phyloP scores from a whole-genome alignment of 2,888 invertebrate species.

The Drosophila paracracens region DNA sequence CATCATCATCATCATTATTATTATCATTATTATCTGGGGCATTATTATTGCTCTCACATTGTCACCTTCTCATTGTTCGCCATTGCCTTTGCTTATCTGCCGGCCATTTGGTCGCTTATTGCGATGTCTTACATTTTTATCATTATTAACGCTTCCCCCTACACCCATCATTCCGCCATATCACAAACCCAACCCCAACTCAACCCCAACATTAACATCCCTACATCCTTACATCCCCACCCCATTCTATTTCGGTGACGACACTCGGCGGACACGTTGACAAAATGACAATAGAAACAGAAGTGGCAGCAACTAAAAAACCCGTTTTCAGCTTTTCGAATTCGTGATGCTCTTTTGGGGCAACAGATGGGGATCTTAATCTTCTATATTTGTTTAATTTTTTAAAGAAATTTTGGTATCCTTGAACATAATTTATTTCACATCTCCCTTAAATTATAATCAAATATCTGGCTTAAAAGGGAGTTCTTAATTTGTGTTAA shows the following conservation, averaged over 20 bases:
- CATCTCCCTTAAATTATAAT: neutral
- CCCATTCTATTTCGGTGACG: conserved; percentile 51
- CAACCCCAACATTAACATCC: conserved; percentile 4
- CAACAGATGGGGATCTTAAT: neutral
- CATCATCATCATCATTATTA: conserved; percentile 42
- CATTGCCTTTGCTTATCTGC: conserved; percentile 59
- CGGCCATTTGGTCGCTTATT: conserved; percentile 71
- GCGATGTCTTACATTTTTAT: conserved; percentile 79
- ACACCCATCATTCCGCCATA: conserved; percentile 20
- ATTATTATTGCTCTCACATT: conserved; percentile 74
- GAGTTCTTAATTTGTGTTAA: neutral
- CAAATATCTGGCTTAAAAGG: neutral
- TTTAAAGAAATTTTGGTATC: neutral
- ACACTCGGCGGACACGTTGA: conserved; percentile 77
- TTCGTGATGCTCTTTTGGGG: conserved; percentile 15
- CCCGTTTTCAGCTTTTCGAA: conserved; percentile 2
- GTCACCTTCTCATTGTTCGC: conserved; percentile 63
- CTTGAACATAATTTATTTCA: neutral
- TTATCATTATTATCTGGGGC: conserved; percentile 52
- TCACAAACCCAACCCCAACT: neutral
- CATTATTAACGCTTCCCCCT: conserved; percentile 61
- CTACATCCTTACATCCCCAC: neutral
- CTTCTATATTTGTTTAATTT: neutral
- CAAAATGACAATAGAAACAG: conserved; percentile 70
- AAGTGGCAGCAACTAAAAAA: conserved; percentile 26